Evolutionary conservation across 2,888 invertebrate genomes (phyloP), one percentile per base, ranked within the genome.

Genomic region (Melitaea athalia): DNA sequence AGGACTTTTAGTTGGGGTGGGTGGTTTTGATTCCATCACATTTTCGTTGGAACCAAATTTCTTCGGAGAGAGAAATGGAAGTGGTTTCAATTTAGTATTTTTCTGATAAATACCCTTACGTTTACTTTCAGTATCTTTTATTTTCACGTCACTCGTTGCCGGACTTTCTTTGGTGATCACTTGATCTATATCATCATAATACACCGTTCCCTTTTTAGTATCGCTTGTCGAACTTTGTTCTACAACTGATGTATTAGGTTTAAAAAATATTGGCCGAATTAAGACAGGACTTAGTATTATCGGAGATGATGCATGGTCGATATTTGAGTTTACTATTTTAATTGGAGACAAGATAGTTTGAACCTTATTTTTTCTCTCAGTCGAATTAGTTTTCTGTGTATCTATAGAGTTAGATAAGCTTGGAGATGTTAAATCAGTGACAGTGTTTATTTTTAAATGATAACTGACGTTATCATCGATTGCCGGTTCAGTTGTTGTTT

Each of bases 141-240:
- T 69, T 10, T 75, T n/a, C 72, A 52, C 76, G 77, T 8, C 14
- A 17, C 5, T 14, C 55, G 15, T 57, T 67, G 77, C 17, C 61
- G 70, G 59, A 60, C 57, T 78, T 5, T 80, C 79, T 67, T 74
- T 74, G 14, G 75, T 73, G 17, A 81, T 72, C 31, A 91, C 88
- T 82, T 89, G 85, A 73, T 89, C 84, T 8, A 88, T 91, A 71
- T 92, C 92, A 68, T 88, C 85, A 59, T 90, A 92, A 73, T 88
- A 92, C 15, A 92, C 79, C 3, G 84, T 87, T 49, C 82, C 81
- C 64, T 81, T 85, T 69, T 83, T 85, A 52, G 69, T 72, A 64
- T 82, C 79, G 67, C 72, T 74, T 53, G 73, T 76, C 17, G 69
- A 45, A 0, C 81, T 75, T 47, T 67, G 45, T 61, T 70, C 67